Percentiles rank a stretch among this genome's conserved stretches.
Evolutionary conservation across 2,113 vertebrate genomes (phyloP).

Genomic region (Psephotus haematonotus): DNA sequence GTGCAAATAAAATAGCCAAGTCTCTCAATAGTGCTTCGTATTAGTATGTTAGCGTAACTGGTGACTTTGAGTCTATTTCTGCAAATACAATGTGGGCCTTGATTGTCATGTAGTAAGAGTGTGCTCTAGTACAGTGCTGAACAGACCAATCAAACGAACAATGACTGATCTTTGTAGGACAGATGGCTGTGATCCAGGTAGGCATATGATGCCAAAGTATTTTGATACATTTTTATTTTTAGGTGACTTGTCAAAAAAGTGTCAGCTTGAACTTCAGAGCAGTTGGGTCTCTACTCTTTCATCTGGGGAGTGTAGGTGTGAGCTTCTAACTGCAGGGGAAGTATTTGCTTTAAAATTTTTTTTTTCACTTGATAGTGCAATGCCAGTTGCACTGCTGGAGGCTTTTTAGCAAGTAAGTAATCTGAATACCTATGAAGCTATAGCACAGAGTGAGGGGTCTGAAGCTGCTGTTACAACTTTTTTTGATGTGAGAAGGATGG

Average conservation of each 20-base stretch:
- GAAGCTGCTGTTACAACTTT: neutral
- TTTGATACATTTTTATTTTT: constrained; percentile 30
- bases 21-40: neutral
- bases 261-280: constrained; percentile 13
- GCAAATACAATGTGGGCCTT: neutral
- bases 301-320: neutral
- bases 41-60: neutral
- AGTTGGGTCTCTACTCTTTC: neutral
- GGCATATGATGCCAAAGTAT: constrained; percentile 1
- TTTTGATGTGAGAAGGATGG: neutral
- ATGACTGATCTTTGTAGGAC: constrained; percentile 30
- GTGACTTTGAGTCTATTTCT: neutral
- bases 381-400: neutral
- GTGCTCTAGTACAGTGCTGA: neutral
- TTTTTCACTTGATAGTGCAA: neutral
- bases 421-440: neutral
- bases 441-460: neutral
- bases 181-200: constrained; percentile 51
- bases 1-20: neutral
- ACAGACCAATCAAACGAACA: neutral
- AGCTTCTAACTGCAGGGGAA: neutral
- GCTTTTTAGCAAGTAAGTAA: neutral
- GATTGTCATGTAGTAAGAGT: neutral
- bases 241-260: neutral
- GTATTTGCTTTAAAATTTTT: neutral